Base-by-base conservation (phyloP, 2,888 invertebrate genomes). In the Synanthedon vespiformis region DNA sequence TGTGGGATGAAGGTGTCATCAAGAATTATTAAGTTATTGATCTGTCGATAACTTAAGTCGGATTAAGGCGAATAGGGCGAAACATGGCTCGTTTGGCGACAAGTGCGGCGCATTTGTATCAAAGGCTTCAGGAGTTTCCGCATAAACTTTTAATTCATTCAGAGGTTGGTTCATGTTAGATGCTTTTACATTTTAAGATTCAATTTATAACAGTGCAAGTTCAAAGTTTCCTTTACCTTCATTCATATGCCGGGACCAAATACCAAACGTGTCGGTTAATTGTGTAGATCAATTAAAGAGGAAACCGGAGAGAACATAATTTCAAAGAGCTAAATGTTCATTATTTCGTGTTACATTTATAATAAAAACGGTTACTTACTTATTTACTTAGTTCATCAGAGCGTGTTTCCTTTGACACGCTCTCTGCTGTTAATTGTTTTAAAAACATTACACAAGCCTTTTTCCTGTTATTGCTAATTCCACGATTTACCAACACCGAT, bases 111-210 rank as follows among this genome's bases (percentile, higher is more conserved):
- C 82, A 84, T 40, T 67, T 86, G 54, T 85, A 77, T 60, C 86
- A 86, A 59, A 68, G 82, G 41, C 63, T 86, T n/a, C 83, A 83
- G 64, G 86, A 86, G 61, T 53, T 86, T 54, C 85, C 86, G 12
- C 77, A 77, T 55, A 84, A 80, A 55, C 74, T 72, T 52, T 58
- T 81, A 53, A 60, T 71, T 0, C 69, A 68, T 18, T 80, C 79
- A 56, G 68, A 70, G 77, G 84, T 80, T 41, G 13, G 51, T 22
- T 48, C 12, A 13, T 48, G 16, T 3, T 22, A 13, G 44, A 44
- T 44, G 13, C 4, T 44, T 41, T 5, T 41, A 22, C 22, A 5
- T 22, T 34, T 34, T 1, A 34, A 34, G 10, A 34, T 34, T 34
- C 10, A 34, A 6, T 34, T 34, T 34, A 22, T 22, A 22, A 5